Base-by-base conservation (phyloP, 2,113 vertebrate genomes). In the Gadus chalcogrammus region DNA sequence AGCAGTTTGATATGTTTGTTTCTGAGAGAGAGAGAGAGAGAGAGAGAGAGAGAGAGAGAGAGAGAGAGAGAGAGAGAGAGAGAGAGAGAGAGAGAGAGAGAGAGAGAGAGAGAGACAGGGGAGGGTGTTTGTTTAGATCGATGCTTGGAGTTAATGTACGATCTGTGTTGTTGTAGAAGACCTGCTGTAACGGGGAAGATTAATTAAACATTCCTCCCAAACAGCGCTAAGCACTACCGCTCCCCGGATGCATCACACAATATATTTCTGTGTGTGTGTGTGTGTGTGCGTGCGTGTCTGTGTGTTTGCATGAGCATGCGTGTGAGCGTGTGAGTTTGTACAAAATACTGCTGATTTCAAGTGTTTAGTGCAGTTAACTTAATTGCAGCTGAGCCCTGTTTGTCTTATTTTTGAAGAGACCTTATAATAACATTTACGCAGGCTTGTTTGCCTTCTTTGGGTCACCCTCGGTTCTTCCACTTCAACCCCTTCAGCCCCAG, bases 151-250 rank as follows among this genome's bases (percentile, higher is more conserved):
- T 11, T 63, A 35, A 55, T 70, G 62, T 22, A 22, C 13, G 59
- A 27, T 60, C 22, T 7, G 59, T 31, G 61, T 64, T 70, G 42
- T 53, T 27, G 42, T 64, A 28, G 27, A 69, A 62, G 35, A 70
- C 31, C 4, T 48, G 67, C 58, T 61, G 59, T 60, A 35, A 42
- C 35, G 15, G 20, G 61, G 59, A 18, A 69, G 35, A 48, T 31
- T 59, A 61, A 61, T 69, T 61, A 69, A 69, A 61, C 68, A 69
- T 48, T 20, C 35, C n/a, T 24, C 31, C 11, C 58, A 11, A 42
- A 65, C 13, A 17, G 16, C 59, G 38, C 68, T 69, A 5, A 17
- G 16, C 35, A 61, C 68, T 69, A 22, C 38, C 58, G 11, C 35
- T 60, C 67, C 11, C 67, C 67, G 60, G 56, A 60, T 60, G 67